Percentiles rank a stretch among this genome's conserved stretches.
phyloP scores from a whole-genome alignment of 2,113 vertebrate genomes.

The Falcunculus frontatus region DNA sequence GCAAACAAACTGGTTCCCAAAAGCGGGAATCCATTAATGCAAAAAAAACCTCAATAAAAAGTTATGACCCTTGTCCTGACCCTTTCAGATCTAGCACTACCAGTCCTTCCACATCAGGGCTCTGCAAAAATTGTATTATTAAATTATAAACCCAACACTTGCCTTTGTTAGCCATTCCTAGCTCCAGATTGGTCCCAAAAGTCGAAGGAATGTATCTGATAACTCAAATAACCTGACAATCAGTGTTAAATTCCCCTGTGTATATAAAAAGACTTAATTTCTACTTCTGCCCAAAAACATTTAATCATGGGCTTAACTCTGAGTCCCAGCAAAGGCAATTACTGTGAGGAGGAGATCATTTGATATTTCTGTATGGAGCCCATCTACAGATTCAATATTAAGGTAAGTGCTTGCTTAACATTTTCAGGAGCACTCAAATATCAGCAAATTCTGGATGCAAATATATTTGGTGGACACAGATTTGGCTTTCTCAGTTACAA shows the following conservation, averaged over 20 bases:
- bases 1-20: background rate
- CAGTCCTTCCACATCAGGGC: background rate
- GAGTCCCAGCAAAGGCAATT: background rate
- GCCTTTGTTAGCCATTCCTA: background rate
- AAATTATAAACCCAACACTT: background rate
- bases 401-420: background rate
- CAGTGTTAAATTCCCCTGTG: background rate
- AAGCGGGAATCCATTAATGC: background rate
- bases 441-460: background rate
- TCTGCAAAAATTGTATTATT: background rate
- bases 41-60: background rate
- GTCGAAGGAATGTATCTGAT: background rate
- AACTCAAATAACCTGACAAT: background rate
- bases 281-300: background rate
- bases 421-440: background rate
- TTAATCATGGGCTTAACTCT: background rate
- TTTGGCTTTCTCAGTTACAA: background rate
- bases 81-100: background rate
- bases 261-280: background rate
- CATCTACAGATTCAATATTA: background rate
- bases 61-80: background rate
- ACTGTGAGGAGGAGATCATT: background rate
- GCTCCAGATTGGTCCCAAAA: background rate
- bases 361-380: background rate
- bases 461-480: background rate